A percentile compares a stretch with the other conserved stretches of the same genome.
Evolutionary conservation across 64 coral and sea anemone species (phyloP).

Genomic region (Montipora sp.): DNA sequence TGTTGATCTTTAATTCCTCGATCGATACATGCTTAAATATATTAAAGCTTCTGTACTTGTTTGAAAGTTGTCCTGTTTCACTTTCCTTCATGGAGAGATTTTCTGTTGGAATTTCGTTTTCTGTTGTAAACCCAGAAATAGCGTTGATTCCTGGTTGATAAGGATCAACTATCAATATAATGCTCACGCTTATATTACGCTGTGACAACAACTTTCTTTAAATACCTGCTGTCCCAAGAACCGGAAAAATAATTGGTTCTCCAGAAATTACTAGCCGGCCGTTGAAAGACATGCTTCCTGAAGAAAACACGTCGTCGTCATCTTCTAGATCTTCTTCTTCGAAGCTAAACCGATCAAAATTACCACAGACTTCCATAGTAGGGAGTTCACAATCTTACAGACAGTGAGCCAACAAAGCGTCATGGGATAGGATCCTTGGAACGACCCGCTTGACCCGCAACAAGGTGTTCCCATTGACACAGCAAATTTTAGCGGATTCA

Average conservation of each 20-base stretch:
- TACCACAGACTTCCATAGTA: neutral
- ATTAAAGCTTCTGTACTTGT: too few relatives aligned
- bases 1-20: too few relatives aligned
- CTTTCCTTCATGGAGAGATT: too few relatives aligned
- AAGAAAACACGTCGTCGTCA: constrained; percentile 20
- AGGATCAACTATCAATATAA: too few relatives aligned
- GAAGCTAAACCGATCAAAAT: constrained; percentile 16
- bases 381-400: neutral
- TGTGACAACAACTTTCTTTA: too few relatives aligned
- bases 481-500: too few relatives aligned
- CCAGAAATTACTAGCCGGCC: constrained; percentile 70
- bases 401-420: neutral
- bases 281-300: constrained; percentile 66
- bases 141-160: too few relatives aligned
- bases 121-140: too few relatives aligned
- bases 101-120: too few relatives aligned
- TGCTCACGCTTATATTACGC: too few relatives aligned
- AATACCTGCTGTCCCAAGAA: constrained; percentile 35
- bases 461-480: neutral
- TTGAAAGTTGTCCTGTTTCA: too few relatives aligned
- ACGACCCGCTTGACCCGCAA: neutral
- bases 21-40: too few relatives aligned
- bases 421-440: neutral
- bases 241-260: constrained; percentile 34
- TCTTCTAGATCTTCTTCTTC: constrained; percentile 32